phyloP scores from a whole-genome alignment of 2,888 invertebrate genomes.

The Rhingia rostrata region DNA sequence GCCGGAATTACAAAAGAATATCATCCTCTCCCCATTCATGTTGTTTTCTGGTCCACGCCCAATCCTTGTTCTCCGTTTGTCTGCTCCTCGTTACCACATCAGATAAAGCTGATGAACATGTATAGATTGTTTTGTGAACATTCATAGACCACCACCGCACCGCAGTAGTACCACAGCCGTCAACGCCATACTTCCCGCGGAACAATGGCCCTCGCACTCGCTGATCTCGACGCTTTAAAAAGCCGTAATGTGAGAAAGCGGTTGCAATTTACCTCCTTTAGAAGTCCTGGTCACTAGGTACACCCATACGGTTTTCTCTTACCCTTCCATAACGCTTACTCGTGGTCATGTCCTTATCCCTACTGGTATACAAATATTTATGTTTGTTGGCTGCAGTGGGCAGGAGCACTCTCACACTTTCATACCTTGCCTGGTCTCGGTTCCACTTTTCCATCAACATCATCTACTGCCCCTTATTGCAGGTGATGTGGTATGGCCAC shows the following conservation, averaged over 20 bases:
- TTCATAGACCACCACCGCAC: conserved; percentile 18
- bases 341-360: conserved; percentile 4
- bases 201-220: conserved; percentile 40
- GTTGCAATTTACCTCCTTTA: conserved; percentile 33
- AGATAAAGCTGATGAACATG: conserved; percentile 33
- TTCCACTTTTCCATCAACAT: conserved; percentile 25
- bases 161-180: not conserved
- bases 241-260: conserved; percentile 7
- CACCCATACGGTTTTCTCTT: not conserved
- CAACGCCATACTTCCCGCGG: conserved; percentile 8
- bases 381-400: conserved; percentile 46
- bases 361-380: conserved; percentile 61
- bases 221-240: conserved; percentile 31
- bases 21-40: not conserved
- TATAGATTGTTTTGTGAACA: conserved; percentile 37
- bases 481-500: conserved; percentile 52
- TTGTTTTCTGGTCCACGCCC: conserved; percentile 4
- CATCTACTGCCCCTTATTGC: conserved; percentile 28
- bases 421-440: conserved; percentile 18
- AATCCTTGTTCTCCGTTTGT: not conserved
- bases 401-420: conserved; percentile 20
- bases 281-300: conserved; percentile 20
- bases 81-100: conserved; percentile 13
- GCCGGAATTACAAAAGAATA: conserved; percentile 45
- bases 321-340: conserved; percentile 22